Evolutionary conservation across 1,140 invertebrate genomes (phyloP).

Genomic region (Trichogramma pretiosum): DNA sequence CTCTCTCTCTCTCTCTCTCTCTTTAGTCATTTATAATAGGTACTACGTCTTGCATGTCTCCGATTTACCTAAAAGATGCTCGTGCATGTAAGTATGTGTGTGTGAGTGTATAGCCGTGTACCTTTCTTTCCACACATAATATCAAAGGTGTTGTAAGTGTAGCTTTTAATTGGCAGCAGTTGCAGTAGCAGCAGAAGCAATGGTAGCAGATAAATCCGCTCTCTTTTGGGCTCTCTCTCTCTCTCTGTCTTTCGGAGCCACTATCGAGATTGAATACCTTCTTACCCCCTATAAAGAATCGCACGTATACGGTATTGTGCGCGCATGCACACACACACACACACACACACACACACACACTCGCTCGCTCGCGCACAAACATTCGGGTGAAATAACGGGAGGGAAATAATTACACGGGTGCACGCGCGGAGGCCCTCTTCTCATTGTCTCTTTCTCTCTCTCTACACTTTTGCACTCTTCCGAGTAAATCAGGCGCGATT

Average conservation of each 20-base stretch:
- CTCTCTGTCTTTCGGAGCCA: too few species aligned
- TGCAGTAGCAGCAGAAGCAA: too few species aligned
- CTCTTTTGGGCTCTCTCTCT: background rate
- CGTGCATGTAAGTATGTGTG: too few species aligned
- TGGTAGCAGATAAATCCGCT: conserved; percentile 24
- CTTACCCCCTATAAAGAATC: too few species aligned
- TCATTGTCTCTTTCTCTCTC: conserved; percentile 9
- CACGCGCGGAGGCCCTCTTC: background rate
- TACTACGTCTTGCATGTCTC: too few species aligned
- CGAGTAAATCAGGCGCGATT: conserved; percentile 5
- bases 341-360: too few species aligned
- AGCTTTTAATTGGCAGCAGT: conserved; percentile 26
- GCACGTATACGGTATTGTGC: too few species aligned
- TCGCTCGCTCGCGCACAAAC: background rate
- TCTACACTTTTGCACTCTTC: conserved; percentile 2
- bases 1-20: conserved; percentile 1
- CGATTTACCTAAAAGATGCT: too few species aligned
- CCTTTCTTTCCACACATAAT: conserved; percentile 13
- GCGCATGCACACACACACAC: too few species aligned
- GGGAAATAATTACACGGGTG: conserved; percentile 15
- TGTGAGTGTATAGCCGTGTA: too few species aligned
- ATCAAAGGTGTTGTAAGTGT: conserved; percentile 29
- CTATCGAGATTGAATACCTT: conserved; percentile 1
- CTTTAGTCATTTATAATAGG: too few species aligned
- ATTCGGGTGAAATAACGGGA: conserved; percentile 12